phyloP scores from a whole-genome alignment of 2,888 invertebrate species.

The Acrocyrtus sp. region DNA sequence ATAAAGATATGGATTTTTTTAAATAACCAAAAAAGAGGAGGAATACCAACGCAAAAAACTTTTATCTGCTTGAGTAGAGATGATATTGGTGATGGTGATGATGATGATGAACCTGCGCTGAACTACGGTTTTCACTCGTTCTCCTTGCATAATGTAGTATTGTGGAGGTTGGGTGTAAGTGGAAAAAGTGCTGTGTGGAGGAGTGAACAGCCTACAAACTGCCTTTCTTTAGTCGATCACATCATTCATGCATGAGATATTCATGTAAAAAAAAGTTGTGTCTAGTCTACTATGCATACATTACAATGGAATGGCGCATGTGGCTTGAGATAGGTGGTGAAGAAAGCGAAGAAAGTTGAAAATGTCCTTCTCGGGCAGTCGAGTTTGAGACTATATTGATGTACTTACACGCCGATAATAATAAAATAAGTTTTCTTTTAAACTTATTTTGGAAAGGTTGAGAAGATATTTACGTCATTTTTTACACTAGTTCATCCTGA shows the following conservation, averaged over 20 bases:
- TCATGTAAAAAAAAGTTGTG: conserved; percentile 38
- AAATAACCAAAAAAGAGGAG: conserved; percentile 37
- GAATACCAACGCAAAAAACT: conserved; percentile 31
- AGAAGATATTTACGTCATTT: too few relatives aligned
- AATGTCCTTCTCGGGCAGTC: too few relatives aligned
- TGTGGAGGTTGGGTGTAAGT: too few relatives aligned
- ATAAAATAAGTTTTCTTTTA: too few relatives aligned
- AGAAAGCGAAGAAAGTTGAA: conserved; percentile 33
- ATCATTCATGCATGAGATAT: conserved; percentile 50
- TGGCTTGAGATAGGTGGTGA: background rate
- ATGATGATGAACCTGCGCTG: conserved; percentile 29
- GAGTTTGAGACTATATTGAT: too few relatives aligned
- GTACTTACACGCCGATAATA: too few relatives aligned
- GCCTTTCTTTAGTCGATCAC: conserved; percentile 33
- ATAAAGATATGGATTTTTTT: conserved; percentile 50
- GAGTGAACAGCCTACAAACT: too few relatives aligned
- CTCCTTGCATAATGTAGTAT: conserved; percentile 4
- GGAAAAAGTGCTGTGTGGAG: too few relatives aligned
- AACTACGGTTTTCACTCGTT: background rate
- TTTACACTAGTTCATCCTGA: too few relatives aligned
- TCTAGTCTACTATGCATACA: too few relatives aligned
- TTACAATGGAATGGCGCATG: conserved; percentile 40
- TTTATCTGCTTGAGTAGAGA: too few relatives aligned
- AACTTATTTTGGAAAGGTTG: too few relatives aligned
- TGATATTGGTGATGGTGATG: background rate